Evolutionary conservation across 2,797 vertebrate species (phyloP).

Genomic region (Champsocephalus gunnari): DNA sequence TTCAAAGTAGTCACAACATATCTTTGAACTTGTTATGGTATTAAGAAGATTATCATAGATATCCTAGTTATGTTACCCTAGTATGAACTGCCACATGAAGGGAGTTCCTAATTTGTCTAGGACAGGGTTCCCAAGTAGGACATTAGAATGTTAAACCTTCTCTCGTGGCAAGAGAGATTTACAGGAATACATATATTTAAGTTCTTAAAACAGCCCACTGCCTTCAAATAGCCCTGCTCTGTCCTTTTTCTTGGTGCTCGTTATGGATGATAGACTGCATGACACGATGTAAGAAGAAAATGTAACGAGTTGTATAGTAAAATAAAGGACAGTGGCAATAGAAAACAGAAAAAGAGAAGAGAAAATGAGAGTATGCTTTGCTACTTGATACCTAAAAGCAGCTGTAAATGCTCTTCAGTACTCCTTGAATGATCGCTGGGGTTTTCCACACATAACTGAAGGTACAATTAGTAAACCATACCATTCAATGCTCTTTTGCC

Average conservation of each 20-base stretch:
- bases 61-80: constrained; percentile 48
- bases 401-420: constrained; percentile 86
- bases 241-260: constrained; percentile 13
- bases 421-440: constrained; percentile 73
- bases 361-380: constrained; percentile 37
- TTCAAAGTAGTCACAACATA: constrained; percentile 47
- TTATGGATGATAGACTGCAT: constrained; percentile 40
- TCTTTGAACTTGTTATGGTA: constrained; percentile 50
- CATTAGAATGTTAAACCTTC: constrained; percentile 45
- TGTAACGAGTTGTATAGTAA: neutral
- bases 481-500: constrained; percentile 44
- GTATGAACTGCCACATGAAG: constrained; percentile 39
- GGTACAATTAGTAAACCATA: constrained; percentile 71
- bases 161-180: constrained; percentile 49
- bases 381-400: constrained; percentile 84
- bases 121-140: constrained; percentile 38
- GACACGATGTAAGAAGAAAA: constrained; percentile 28
- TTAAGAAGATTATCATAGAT: constrained; percentile 50
- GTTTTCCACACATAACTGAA: constrained; percentile 66
- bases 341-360: constrained; percentile 9
- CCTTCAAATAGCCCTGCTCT: constrained; percentile 55
- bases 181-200: constrained; percentile 53
- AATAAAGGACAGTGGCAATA: constrained; percentile 5
- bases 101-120: constrained; percentile 50
- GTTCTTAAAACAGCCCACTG: constrained; percentile 52